These are phyloP conservation scores for Agapornis roseicollis DNA, from an alignment of 2,113 vertebrate genomes.

Conservation along the genomic window DNA sequence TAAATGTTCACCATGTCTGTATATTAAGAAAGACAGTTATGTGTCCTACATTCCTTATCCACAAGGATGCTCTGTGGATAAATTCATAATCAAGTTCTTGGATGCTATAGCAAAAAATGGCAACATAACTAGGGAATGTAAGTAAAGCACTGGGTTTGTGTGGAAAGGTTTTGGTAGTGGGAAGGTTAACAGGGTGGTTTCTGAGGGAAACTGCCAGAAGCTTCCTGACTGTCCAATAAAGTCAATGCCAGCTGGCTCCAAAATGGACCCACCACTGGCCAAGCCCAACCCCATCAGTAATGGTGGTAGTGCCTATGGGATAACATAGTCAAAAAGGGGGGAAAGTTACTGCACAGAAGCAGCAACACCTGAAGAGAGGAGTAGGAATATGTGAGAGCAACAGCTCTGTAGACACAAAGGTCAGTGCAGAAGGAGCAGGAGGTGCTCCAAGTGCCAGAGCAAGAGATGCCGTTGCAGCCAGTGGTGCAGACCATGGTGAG, in stretches of 20 bases:
- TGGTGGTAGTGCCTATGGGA: background rate
- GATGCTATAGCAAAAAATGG: background rate
- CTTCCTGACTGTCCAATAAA: background rate
- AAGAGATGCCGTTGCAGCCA: background rate
- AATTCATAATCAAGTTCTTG: background rate
- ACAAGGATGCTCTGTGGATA: background rate
- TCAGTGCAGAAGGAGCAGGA: background rate
- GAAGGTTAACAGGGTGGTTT: background rate
- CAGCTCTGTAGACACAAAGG: background rate
- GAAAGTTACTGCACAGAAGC: background rate
- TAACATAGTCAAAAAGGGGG: background rate
- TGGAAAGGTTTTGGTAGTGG: background rate
- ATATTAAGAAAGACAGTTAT: background rate
- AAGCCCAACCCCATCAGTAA: accelerated
- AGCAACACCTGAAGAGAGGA: background rate
- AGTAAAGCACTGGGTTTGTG: background rate
- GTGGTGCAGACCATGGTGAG: background rate
- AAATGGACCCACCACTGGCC: accelerated
- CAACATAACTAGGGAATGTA: background rate
- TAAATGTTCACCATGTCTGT: background rate
- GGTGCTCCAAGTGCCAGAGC: background rate
- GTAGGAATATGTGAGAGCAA: background rate
- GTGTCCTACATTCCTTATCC: background rate
- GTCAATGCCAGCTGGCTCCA: background rate
- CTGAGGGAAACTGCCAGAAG: background rate